These are phyloP conservation scores for Pyralis farinalis DNA, from an alignment of 2,888 invertebrate genomes.

Conservation along the genomic window DNA sequence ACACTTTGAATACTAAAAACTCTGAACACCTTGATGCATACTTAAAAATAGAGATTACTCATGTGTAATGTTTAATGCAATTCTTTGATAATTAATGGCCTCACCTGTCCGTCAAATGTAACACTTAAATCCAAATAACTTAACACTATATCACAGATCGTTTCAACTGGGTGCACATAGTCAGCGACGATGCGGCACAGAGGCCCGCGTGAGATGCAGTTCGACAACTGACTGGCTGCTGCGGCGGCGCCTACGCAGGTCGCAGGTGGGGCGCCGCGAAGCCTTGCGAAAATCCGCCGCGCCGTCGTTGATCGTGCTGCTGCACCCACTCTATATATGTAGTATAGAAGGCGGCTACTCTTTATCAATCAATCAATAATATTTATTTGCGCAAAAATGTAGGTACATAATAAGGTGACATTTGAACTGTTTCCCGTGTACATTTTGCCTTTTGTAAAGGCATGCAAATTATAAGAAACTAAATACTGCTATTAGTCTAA, in stretches of 20 bases:
- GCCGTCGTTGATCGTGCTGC: constrained; percentile 28
- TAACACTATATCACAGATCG: constrained; percentile 76
- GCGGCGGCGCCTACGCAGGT: constrained; percentile 55
- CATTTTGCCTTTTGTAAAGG: no score
- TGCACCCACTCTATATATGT: constrained; percentile 27
- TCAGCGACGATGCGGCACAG: constrained; percentile 38
- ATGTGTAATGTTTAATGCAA: constrained; percentile 18
- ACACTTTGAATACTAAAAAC: constrained; percentile 4
- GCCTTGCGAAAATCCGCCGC: constrained; percentile 71
- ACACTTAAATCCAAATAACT: constrained; percentile 54
- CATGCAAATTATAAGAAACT: no score
- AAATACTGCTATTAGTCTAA: no score
- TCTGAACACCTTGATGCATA: constrained; percentile 10
- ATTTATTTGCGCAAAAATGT: no score
- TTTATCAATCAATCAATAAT: no score
- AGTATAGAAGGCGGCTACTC: constrained; percentile 23
- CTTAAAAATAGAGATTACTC: constrained; percentile 43
- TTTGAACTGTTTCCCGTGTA: no score
- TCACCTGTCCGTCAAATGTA: constrained; percentile 45
- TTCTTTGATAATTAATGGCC: constrained; percentile 23
- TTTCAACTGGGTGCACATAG: constrained; percentile 61
- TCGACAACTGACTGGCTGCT: constrained; percentile 45
- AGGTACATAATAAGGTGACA: no score
- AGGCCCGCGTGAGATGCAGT: constrained; percentile 49
- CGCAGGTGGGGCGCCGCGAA: constrained; percentile 62